Evolutionary conservation across 2,113 vertebrate genomes (phyloP), one percentile per base, ranked within the genome.

Genomic region (Ornithorhynchus anatinus): DNA sequence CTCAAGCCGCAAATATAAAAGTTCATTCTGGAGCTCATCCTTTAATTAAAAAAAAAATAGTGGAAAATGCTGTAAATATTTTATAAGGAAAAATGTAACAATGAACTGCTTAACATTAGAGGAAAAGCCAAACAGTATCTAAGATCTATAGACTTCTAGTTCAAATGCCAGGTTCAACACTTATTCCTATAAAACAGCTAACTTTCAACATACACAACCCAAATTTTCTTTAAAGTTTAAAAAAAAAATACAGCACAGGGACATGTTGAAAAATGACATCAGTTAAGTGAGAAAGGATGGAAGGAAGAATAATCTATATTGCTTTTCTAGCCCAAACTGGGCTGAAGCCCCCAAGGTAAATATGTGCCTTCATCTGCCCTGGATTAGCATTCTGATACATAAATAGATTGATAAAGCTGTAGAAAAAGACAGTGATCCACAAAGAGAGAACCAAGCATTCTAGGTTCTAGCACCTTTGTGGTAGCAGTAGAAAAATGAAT

Each of bases 1-100:
- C 59, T 88, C 83, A 72, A 2, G 60, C 11, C 76, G 88, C 52
- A 81, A 42, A 70, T 69, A 84, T 75, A 44, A 48, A 60, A 89
- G 39, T 56, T 92, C 81, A 59, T 75, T 51, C 27, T 89, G 73
- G 67, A 90, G 75, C 59, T 75, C 78, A 65, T 90, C 86, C 93
- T 93, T 72, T 81, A 89, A 69, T 56, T 15, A 10, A 3, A 48
- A 48, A 17, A 43, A 23, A n/a, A 10, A 17, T 12, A 22, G 10
- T 10, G 1, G 25, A 54, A 52, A 35, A 25, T 27, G 15, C 8
- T 48, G 25, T 48, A 27, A 48, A 48, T 48, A 29, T n/a, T n/a
- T n/a, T n/a, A n/a, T n/a, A n/a, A n/a, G n/a, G n/a, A n/a, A n/a
- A 71, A 65, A 8, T 37, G 17, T 59, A 59, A 45, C 12, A 54